phyloP scores from a whole-genome alignment of 1,140 invertebrate species.

The Caenorhabditis inopinata region DNA sequence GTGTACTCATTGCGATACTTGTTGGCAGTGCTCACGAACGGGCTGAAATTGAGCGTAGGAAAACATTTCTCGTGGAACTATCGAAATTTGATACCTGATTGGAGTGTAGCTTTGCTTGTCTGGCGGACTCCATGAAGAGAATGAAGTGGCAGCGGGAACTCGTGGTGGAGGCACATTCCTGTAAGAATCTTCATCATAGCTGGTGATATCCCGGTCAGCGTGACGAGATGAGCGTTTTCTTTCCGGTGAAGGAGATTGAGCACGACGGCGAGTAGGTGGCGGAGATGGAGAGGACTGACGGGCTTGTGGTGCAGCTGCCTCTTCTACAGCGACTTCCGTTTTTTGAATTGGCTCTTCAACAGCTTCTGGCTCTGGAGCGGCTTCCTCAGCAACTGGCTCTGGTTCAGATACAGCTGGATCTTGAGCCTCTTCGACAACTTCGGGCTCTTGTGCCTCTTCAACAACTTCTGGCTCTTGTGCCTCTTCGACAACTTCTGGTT shows the following conservation, averaged over 20 bases:
- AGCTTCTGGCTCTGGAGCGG: slow-evolving; percentile 29
- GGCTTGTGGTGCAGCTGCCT: slow-evolving; percentile 9
- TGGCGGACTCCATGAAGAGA: slow-evolving; percentile 61
- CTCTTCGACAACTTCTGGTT: not conserved
- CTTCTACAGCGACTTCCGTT: slow-evolving; percentile 32
- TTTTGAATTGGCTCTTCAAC: slow-evolving; percentile 33
- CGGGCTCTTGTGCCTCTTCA: slow-evolving; percentile 25
- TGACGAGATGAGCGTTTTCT: slow-evolving; percentile 35
- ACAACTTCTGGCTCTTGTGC: not conserved
- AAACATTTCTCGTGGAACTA: not conserved
- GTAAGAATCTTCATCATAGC: slow-evolving; percentile 62
- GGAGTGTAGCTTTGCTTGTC: slow-evolving; percentile 60
- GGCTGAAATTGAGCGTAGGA: slow-evolving; percentile 46
- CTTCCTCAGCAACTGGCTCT: slow-evolving; percentile 26
- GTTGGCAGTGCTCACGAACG: slow-evolving; percentile 57
- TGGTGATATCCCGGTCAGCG: slow-evolving; percentile 56
- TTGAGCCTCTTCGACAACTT: slow-evolving; percentile 30
- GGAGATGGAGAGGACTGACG: slow-evolving; percentile 61
- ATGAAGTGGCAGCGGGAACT: slow-evolving; percentile 57
- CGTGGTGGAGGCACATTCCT: slow-evolving; percentile 54
- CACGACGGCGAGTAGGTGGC: slow-evolving; percentile 40
- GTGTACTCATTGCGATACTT: slow-evolving; percentile 63
- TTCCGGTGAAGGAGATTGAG: slow-evolving; percentile 48
- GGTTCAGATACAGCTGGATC: slow-evolving; percentile 11
- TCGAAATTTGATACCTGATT: slow-evolving; percentile 43